Base-by-base conservation (phyloP, 2,113 vertebrate species). In the Anseranas semipalmata region DNA sequence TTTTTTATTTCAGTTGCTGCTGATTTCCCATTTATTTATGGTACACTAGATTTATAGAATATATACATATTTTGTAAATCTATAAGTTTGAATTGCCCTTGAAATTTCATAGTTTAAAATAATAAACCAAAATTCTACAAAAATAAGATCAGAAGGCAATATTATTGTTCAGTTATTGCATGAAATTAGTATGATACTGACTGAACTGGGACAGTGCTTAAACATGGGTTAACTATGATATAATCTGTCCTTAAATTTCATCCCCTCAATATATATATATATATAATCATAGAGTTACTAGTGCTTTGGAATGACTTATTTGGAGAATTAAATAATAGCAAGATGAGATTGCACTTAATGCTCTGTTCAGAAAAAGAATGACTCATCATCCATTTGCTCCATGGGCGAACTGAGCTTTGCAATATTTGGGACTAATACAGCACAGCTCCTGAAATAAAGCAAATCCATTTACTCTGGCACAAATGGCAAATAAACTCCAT, bases 301-400 rank as follows among this genome's bases (percentile, higher is more conserved):
- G 15, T 52, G 35, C 39, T 91, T 84, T 91, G 60, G 19, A 85
- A 78, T 78, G 2, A 82, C 45, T 79, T 87, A 52, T 70, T 77
- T 88, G 21, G 55, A 73, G 92, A 93, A 93, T 85, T 60, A 94
- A 95, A 82, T 85, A 93, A 87, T 72, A 60, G 58, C 19, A 68
- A 89, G 67, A 65, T 83, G 85, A 89, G 75, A 73, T 50, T 91
- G 78, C 33, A 53, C 58, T 89, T 96, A 85, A 79, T 87, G 63
- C 62, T 79, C 39, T 87, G 0, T 76, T 82, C 73, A 87, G 71
- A 43, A 91, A 85, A 89, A 70, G 66, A 93, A 89, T 96, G 87
- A 96, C 76, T 96, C 87, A 89, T 81, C 80, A 65, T 70, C 62
- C 71, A 56, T 65, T 96, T 87, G 62, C 58, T 96, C 85, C 81